Evolutionary conservation across 1,140 invertebrate species (phyloP).

Genomic region (Charaxes varanes): DNA sequence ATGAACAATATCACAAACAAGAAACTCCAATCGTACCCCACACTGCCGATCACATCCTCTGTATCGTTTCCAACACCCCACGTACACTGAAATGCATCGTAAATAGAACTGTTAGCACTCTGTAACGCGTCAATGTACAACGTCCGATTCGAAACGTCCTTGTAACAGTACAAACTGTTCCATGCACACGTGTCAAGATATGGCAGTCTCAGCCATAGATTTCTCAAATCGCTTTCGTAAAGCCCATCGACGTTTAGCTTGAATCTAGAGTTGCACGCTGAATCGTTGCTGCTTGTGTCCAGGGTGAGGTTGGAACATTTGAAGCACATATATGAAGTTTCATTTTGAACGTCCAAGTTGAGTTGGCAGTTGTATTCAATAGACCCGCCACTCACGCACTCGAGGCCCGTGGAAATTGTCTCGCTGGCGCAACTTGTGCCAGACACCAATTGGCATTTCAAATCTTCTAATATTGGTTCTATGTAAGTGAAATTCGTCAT

Average conservation of each 20-base stretch:
- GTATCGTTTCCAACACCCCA: conserved; percentile 43
- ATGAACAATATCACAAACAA: conserved; percentile 88
- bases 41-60: conserved; percentile 21
- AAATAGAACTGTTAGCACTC: conserved; percentile 21
- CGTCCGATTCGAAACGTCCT: conserved; percentile 49
- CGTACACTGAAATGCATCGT: conserved; percentile 45
- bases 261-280: conserved; percentile 50
- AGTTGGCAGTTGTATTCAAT: conserved; percentile 50
- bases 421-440: conserved; percentile 34
- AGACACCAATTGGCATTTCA: conserved; percentile 38
- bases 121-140: conserved; percentile 46
- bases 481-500: conserved; percentile 50
- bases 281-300: conserved; percentile 38
- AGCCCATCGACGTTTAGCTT: conserved; percentile 54
- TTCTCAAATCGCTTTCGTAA: conserved; percentile 59
- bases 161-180: conserved; percentile 48
- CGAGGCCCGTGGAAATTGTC: conserved; percentile 31
- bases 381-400: conserved; percentile 31
- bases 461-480: conserved; percentile 38
- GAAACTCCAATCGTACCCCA: conserved; percentile 83
- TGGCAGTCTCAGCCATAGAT: conserved; percentile 59
- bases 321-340: conserved; percentile 58
- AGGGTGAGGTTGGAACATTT: conserved; percentile 41
- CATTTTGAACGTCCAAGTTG: conserved; percentile 62
- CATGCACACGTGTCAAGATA: conserved; percentile 35